Evolutionary conservation across 2,113 vertebrate species (phyloP), one percentile per base, ranked within the genome.

Genomic region (Procavia capensis): DNA sequence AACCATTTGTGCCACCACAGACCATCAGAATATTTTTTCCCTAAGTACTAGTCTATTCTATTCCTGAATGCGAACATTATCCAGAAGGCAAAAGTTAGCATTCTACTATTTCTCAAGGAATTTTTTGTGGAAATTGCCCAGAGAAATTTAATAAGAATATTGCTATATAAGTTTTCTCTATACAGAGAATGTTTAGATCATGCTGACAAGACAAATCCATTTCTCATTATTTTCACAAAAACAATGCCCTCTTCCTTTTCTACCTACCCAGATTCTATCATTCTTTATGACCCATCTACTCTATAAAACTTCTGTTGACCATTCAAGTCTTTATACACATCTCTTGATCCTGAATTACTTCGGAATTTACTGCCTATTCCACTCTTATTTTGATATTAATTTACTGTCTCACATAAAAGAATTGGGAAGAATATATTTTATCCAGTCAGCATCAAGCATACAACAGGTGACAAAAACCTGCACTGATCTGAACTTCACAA

Each of bases 381-480:
- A 66, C 27, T 54, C 24, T n/a, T n/a, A 72, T 61, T 91, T 74
- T 93, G 75, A 43, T 36, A 93, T 72, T n/a, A 91, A 72, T 80
- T 90, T 57, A 63, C 3, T 94, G 43, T 54, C 17, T 90, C 47
- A 80, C 25, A 88, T 70, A 16, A 75, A 93, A 85, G 85, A 70
- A 24, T 47, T 88, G 27, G 5, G 36, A 34, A 90, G 31, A 61
- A 79, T 19, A 34, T 34, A 10, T 81, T 76, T 64, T 76, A 90
- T 57, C 66, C 16, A 43, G 17, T 90, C 13, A 63, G 11, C 31
- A 8, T 36, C 36, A 85, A 70, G 36, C 17, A 72, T 43, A 39
- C 7, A 86, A 85, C 17, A 90, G 75, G 72, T 76, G 68, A 72
- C 66, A 88, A 86, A 70, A 68, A 72, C 3, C 17, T 31, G 25